Base-by-base conservation (phyloP, 2,888 invertebrate genomes). In the Trichacis sp. region DNA sequence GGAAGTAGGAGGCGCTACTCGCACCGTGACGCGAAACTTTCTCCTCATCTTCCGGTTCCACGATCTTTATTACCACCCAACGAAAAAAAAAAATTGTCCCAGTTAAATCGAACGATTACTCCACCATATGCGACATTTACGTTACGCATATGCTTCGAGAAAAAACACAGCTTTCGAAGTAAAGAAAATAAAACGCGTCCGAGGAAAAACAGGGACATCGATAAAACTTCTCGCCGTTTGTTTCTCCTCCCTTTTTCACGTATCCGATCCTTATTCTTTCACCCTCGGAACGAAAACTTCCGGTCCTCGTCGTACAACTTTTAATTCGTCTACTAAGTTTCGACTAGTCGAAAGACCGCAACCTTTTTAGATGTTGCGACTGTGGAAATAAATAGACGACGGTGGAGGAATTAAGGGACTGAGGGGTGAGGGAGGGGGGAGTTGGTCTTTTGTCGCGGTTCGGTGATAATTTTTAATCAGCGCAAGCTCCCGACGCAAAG, bases 381-480 rank as follows among this genome's bases (percentile, higher is more conserved):
- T 71, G 55, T 61, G 61, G 69, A 70, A 73, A 76, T 75, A 78
- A 79, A 75, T 73, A 75, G 73, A 57, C 47, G 54, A 62, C 52
- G 60, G 59, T 43, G 70, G 66, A 42, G 49, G 15, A 52, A 45
- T 36, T 20, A 51, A 51, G 56, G 58, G 60, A 48, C n/a, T n/a
- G 24, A 24, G 24, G 53, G 49, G 61, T 17, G 36, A 49, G 14
- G 36, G 36, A 36, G 11, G 49, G 57, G 61, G 54, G 63, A 61
- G 61, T 54, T 59, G 66, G 68, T 68, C 78, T 73, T 77, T 79
- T 78, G 76, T 78, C 76, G 74, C 75, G 68, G 70, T 68, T 69
- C 74, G 79, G 80, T 79, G 79, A 79, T 81, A 81, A 81, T 81
- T 81, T 81, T 81, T 81, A 81, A 81, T 81, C 81, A 81, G 77